Base-by-base conservation (phyloP, 64 coral and sea anemone genomes). In the Montipora efflorescens region DNA sequence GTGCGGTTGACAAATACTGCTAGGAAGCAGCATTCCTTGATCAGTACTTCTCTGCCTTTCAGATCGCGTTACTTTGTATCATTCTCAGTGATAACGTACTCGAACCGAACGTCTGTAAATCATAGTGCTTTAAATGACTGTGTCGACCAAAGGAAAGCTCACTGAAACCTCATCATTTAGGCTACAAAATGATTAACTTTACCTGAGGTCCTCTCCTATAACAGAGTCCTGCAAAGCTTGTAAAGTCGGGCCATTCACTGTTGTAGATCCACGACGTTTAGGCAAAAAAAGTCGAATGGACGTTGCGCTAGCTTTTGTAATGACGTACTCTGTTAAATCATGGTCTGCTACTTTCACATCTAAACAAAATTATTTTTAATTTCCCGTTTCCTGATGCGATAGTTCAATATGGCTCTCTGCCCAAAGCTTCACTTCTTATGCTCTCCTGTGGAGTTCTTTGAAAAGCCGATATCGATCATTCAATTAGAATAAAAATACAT, bases 331-430 rank as follows among this genome's bases (percentile, higher is more conserved):
- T 71, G 68, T 71, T 71, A 71, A n/a, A 22, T 71, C 18, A 71
- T 4, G 21, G 5, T 71, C 68, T 20, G 20, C 68, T 0, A 23
- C 68, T n/a, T 71, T 71, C 68, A 71, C 4, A 5, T 71, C 20
- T 71, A 71, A 71, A 71, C 68, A 71, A 71, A 20, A 21, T 71
- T 23, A 71, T 71, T 20, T 19, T 20, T 9, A 71, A 71, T 71
- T 71, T 71, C 68, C 68, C 68, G 68, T 71, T 71, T 71, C 68
- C 68, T 71, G 68, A 22, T 71, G 21, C 20, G 68, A 71, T 71
- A 5, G 18, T 71, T 71, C 5, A 71, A n/a, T 23, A 15, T 71
- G 21, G 21, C 68, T 71, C 5, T 71, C 68, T 23, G 19, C 20
- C 19, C 68, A 7, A 4, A 20, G 68, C 68, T 71, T 23, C 5